Conservation (phyloP, 1,140 invertebrate genomes). For the Akabosia matsudoensis region DNA sequence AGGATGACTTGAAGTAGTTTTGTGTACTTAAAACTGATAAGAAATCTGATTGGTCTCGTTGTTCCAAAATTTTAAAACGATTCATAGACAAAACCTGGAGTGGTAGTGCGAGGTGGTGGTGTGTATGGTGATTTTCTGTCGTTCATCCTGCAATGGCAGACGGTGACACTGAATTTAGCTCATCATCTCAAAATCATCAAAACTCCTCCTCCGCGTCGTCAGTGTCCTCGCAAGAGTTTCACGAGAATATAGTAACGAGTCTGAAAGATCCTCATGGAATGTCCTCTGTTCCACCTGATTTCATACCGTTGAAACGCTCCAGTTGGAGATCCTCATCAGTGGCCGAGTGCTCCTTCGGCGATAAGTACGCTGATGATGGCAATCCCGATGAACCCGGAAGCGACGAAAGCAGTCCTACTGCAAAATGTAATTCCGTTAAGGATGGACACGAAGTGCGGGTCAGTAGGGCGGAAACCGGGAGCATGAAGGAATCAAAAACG, state of each 20-base stretch:
- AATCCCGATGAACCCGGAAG: neutral
- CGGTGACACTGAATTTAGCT: conserved; percentile 13
- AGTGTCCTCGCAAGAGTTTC: conserved; percentile 11
- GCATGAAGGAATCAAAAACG: conserved; percentile 43
- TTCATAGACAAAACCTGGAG: too few relatives aligned
- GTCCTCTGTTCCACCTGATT: conserved; percentile 14
- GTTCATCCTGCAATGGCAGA: neutral
- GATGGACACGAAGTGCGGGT: conserved; percentile 11
- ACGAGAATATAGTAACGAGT: conserved; percentile 17
- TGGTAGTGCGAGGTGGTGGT: too few relatives aligned
- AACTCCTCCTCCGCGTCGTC: neutral
- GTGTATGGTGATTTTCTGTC: neutral
- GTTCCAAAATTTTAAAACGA: too few relatives aligned
- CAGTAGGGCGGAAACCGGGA: conserved; percentile 16
- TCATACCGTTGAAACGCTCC: conserved; percentile 18
- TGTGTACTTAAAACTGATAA: too few relatives aligned
- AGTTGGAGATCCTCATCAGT: conserved; percentile 25
- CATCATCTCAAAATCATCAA: conserved; percentile 20
- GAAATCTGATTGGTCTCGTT: too few relatives aligned
- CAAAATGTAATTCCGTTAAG: neutral
- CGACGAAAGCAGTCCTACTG: conserved; percentile 7
- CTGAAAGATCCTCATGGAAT: conserved; percentile 10
- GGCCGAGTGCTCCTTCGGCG: neutral
- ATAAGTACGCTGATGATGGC: conserved; percentile 2
- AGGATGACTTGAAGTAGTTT: too few relatives aligned